A percentile compares a stretch with the other conserved stretches of the same genome.
Conservation (phyloP, 1,140 invertebrate genomes). For the Trichonephila clavipes region DNA sequence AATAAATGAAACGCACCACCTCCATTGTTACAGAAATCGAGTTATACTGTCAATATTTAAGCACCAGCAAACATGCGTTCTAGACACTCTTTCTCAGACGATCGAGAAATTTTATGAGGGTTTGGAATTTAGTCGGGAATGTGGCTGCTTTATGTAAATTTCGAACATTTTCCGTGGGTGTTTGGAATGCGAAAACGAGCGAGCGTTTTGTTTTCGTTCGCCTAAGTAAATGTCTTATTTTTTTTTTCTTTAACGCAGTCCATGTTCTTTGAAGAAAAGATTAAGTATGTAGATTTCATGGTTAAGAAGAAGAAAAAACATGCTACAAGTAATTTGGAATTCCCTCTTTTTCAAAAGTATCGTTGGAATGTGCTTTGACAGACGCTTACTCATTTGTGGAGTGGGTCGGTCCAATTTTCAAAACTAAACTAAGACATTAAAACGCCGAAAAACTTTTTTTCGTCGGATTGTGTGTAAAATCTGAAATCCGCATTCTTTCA, state of each 20-base stretch:
- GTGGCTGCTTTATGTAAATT: slow-evolving; percentile 26
- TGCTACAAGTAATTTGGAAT: too few species aligned
- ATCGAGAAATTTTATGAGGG: slow-evolving; percentile 11
- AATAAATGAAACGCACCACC: too few species aligned
- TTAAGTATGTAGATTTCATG: too few species aligned
- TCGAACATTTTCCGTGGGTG: slow-evolving; percentile 17
- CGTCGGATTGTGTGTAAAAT: too few species aligned
- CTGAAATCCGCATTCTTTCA: too few species aligned
- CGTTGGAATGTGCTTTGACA: too few species aligned
- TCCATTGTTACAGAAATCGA: neutral
- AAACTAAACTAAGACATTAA: too few species aligned
- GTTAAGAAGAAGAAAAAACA: too few species aligned
- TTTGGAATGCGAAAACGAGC: neutral
- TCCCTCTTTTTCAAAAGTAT: too few species aligned
- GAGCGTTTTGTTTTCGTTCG: neutral
- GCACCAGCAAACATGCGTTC: neutral
- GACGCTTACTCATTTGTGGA: too few species aligned
- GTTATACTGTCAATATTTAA: neutral
- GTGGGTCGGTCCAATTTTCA: too few species aligned
- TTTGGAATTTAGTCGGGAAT: slow-evolving; percentile 39
- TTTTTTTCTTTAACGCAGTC: neutral
- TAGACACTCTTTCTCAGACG: neutral
- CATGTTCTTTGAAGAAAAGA: neutral
- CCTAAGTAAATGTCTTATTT: neutral
- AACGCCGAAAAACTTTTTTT: too few species aligned